Evolutionary conservation across 2,797 vertebrate species (phyloP).

Genomic region (Esox lucius): DNA sequence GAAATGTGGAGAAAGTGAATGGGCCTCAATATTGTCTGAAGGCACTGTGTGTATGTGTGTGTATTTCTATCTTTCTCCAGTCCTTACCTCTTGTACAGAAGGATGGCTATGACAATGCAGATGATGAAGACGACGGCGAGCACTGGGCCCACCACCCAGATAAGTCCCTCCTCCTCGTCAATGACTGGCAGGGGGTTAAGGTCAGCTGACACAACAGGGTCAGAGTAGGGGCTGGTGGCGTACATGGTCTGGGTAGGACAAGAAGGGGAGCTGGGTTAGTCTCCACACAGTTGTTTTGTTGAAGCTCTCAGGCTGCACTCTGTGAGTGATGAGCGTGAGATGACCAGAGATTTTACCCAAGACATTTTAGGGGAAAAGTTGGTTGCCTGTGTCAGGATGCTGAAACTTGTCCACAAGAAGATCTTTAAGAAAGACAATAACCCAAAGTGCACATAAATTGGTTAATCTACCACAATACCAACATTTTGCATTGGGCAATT

Average conservation of each 20-base stretch:
- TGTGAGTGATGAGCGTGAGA: too few relatives aligned
- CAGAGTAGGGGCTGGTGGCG: constrained; percentile 95
- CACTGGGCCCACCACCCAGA: constrained; percentile 98
- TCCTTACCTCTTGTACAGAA: constrained; percentile 97
- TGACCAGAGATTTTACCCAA: too few relatives aligned
- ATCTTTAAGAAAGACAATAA: too few relatives aligned
- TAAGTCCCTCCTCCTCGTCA: constrained; percentile 97
- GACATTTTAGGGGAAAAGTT: too few relatives aligned
- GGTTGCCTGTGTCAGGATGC: too few relatives aligned
- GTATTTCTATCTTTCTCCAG: constrained; percentile 10
- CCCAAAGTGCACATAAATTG: not conserved
- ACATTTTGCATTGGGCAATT: not conserved
- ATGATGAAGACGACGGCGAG: constrained; percentile 99
- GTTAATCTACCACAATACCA: not conserved
- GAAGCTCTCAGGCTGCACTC: not conserved
- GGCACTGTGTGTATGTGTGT: not conserved
- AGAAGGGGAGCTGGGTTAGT: not conserved
- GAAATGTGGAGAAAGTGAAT: not conserved
- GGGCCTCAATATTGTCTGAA: not conserved
- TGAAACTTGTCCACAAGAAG: too few relatives aligned
- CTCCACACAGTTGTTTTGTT: not conserved
- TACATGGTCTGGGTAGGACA: constrained; percentile 86
- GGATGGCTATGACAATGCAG: constrained; percentile 98
- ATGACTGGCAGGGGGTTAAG: constrained; percentile 97
- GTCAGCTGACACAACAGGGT: constrained; percentile 94